Evolutionary conservation across 1,140 invertebrate species (phyloP), one percentile per base, ranked within the genome.

Genomic region (Zaprionus gabonicus): DNA sequence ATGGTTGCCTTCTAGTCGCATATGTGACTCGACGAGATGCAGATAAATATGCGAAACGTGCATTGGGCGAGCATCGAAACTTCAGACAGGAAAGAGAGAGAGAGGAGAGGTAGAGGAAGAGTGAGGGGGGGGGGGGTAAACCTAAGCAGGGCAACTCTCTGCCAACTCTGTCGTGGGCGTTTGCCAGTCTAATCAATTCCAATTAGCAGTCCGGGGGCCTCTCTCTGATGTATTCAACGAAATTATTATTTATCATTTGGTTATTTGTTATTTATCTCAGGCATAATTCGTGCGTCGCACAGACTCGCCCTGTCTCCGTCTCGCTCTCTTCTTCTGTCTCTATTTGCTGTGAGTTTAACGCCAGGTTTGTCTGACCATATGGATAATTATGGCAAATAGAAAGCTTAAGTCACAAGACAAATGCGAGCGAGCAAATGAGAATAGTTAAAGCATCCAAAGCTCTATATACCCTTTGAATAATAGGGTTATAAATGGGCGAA

Each of bases 221-320:
- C 41, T 44, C 90, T 91, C 90, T 85, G 90, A 91, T 91, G 90
- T 84, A 91, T 91, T 91, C 78, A 68, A 62, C 64, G 53, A 84
- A 91, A 91, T 91, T 91, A 91, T 91, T 91, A 91, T 91, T 91
- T 90, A 91, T 91, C 88, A 91, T 91, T 88, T 82, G 80, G 66
- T 62, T 90, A 90, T 85, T 85, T 78, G 65, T 75, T 91, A 91
- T 85, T 88, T 88, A 87, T 88, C 83, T 79, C 56, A 31, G 4
- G 55, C 58, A 71, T 57, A 76, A 69, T 68, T 72, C 59, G 38
- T 53, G 31, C 51, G 17, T 38, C n/a, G 41, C 13, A 41, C 38
- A n/a, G 38, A n/a, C 5, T 41, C n/a, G n/a, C n/a, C 7, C n/a
- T 46, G 6, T n/a, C 41, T 9, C 34, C 20, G 38, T 64, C 28